Evolutionary conservation across 1,140 invertebrate species (phyloP).

Genomic region (Brachionus manjavacas): DNA sequence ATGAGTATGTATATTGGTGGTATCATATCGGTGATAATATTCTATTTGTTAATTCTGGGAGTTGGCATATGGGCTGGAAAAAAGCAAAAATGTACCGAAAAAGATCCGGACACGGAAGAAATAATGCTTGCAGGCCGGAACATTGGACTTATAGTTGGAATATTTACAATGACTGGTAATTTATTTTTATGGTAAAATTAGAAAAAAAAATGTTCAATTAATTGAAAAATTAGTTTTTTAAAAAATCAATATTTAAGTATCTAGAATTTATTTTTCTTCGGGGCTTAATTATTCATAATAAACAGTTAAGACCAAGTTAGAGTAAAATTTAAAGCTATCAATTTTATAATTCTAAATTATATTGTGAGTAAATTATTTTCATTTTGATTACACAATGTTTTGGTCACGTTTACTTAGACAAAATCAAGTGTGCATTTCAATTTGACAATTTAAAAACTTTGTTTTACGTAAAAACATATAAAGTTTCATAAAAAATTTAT

Average conservation of each 20-base stretch:
- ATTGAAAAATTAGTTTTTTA: background rate
- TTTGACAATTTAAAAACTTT: too few relatives aligned
- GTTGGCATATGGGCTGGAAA: slow-evolving; percentile 91
- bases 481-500: too few relatives aligned
- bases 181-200: slow-evolving; percentile 34
- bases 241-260: slow-evolving; percentile 6
- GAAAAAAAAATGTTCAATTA: slow-evolving; percentile 25
- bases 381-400: background rate
- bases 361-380: background rate
- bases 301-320: background rate
- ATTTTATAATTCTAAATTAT: background rate
- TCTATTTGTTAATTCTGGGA: slow-evolving; percentile 82
- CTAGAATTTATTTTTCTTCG: background rate
- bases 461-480: too few relatives aligned
- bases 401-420: too few relatives aligned
- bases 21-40: slow-evolving; percentile 81
- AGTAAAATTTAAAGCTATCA: background rate
- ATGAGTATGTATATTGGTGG: slow-evolving; percentile 61
- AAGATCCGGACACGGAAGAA: slow-evolving; percentile 77
- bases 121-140: slow-evolving; percentile 92
- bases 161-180: slow-evolving; percentile 94
- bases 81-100: slow-evolving; percentile 68
- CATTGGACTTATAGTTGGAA: slow-evolving; percentile 89
- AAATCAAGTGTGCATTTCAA: too few relatives aligned
- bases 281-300: background rate